Evolutionary conservation across 2,888 invertebrate species (phyloP).

Genomic region (Phortica magna): DNA sequence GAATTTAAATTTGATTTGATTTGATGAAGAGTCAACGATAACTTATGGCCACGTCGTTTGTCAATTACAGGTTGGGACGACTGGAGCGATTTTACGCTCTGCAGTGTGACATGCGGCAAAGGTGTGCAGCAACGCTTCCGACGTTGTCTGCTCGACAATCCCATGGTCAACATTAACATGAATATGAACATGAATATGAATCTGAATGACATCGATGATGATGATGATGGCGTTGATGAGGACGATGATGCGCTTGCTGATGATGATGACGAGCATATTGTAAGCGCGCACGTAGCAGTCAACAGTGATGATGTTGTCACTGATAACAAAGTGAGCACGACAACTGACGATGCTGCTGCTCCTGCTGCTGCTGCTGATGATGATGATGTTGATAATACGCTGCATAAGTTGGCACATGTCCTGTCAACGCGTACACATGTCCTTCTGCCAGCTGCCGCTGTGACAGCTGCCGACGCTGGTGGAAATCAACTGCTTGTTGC

Average conservation of each 20-base stretch:
- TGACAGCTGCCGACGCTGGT: not conserved
- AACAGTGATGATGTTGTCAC: constrained; percentile 14
- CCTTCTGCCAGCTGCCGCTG: not conserved
- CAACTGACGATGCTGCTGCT: not conserved
- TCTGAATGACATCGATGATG: constrained; percentile 56
- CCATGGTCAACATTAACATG: constrained; percentile 76
- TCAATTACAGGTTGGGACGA: constrained; percentile 76
- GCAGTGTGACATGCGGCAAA: constrained; percentile 78
- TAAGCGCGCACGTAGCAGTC: constrained; percentile 33
- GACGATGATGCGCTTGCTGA: constrained; percentile 42
- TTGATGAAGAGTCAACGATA: not conserved
- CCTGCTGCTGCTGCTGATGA: constrained; percentile 50
- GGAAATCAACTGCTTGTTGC: constrained; percentile 15
- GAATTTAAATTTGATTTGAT: constrained; percentile 9
- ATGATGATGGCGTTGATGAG: constrained; percentile 54
- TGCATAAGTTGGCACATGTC: constrained; percentile 52
- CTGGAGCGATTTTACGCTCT: constrained; percentile 78
- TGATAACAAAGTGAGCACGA: constrained; percentile 17
- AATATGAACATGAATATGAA: constrained; percentile 74
- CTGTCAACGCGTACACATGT: constrained; percentile 18
- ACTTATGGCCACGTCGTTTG: constrained; percentile 12
- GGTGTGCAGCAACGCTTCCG: constrained; percentile 78
- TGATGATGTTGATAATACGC: constrained; percentile 54
- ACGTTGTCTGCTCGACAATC: constrained; percentile 77
- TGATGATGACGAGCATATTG: constrained; percentile 29